These are phyloP conservation scores for Acanthococcus lagerstroemiae DNA, from an alignment of 2,888 invertebrate genomes.

Conservation along the genomic window DNA sequence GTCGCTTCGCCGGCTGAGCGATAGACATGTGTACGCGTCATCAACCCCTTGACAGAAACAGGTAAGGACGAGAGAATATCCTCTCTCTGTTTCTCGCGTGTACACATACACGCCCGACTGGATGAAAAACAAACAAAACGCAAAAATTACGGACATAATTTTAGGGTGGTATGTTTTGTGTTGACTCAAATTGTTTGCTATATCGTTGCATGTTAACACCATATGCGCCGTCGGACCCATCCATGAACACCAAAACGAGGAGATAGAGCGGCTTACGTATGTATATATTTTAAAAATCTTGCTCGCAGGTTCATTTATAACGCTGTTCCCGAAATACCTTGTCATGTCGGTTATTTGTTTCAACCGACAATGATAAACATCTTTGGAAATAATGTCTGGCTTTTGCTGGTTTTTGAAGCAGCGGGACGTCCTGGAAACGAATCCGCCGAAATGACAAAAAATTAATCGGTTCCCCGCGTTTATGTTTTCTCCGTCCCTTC, in stretches of 20 bases:
- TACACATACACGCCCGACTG: too few species aligned
- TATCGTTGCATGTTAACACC: conserved; percentile 20
- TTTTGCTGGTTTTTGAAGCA: conserved; percentile 17
- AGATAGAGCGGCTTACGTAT: background rate
- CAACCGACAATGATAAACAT: conserved; percentile 24
- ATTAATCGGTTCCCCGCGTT: conserved; percentile 17
- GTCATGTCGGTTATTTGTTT: conserved; percentile 23
- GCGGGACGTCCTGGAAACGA: conserved; percentile 11
- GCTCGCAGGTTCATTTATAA: conserved; percentile 15
- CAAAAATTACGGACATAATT: conserved; percentile 21
- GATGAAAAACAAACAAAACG: conserved; percentile 17
- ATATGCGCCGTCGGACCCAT: conserved; percentile 15
- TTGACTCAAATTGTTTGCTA: conserved; percentile 25
- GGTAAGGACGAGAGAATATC: too few species aligned
- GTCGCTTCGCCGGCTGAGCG: too few species aligned
- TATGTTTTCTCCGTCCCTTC: too few species aligned
- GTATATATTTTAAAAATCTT: conserved; percentile 6
- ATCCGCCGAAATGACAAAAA: conserved; percentile 15
- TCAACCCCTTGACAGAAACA: too few species aligned
- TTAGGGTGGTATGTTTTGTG: conserved; percentile 24
- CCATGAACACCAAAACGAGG: background rate
- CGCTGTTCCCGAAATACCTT: conserved; percentile 14
- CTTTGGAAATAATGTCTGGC: conserved; percentile 21
- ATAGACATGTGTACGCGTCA: too few species aligned
- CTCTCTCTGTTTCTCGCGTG: too few species aligned